Evolutionary conservation across 2,113 vertebrate genomes (phyloP).

Genomic region (Pteropus alecto): DNA sequence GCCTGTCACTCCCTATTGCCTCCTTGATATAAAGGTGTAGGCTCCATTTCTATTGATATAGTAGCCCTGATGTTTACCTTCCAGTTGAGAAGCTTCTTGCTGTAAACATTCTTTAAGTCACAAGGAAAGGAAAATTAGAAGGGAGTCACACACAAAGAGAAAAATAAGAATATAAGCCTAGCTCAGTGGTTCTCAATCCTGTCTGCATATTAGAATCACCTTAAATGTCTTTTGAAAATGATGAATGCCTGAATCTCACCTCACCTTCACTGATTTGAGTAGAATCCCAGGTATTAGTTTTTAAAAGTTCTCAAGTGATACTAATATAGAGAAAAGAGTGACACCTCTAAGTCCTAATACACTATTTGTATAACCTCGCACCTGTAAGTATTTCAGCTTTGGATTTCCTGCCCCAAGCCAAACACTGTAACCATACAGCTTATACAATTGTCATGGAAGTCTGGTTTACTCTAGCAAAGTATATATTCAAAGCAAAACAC

Average conservation of each 20-base stretch:
- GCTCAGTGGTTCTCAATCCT: neutral
- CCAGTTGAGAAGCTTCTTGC: neutral
- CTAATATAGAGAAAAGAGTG: neutral
- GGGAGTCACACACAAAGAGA: neutral
- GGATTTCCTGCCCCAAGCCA: neutral
- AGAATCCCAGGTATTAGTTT: neutral
- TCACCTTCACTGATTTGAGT: neutral
- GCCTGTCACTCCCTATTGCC: neutral
- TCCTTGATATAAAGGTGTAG: neutral
- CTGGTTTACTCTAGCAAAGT: neutral
- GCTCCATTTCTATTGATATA: neutral
- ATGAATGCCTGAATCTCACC: neutral
- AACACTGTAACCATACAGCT: neutral
- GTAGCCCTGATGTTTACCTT: neutral
- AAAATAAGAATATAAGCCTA: neutral
- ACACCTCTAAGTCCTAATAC: neutral
- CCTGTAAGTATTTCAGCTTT: neutral
- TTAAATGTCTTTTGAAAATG: neutral
- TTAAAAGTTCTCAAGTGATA: neutral
- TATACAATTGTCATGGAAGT: neutral
- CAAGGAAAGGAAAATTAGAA: neutral
- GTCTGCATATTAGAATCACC: neutral
- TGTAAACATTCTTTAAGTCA: neutral
- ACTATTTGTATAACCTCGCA: neutral
- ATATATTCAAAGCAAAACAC: neutral